Base-by-base conservation (phyloP, 2,797 vertebrate genomes). In the Galaxias olidus region DNA sequence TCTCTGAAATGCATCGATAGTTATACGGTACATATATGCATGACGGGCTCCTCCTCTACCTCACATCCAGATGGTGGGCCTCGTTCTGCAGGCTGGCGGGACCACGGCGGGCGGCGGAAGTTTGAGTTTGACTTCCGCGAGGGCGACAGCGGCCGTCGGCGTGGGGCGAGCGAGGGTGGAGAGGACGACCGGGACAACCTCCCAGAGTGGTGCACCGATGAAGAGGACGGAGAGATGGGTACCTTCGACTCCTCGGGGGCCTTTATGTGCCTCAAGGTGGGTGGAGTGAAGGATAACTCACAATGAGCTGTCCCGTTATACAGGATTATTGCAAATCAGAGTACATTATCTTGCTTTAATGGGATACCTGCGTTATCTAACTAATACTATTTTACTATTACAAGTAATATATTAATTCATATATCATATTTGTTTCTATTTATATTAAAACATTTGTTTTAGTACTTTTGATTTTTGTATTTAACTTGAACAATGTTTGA, bases 211-310 rank as follows among this genome's bases (percentile, higher is more conserved):
- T 97, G 95, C 70, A 91, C 94, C 4, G 95, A 97, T 0, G 96
- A 97, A 10, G 95, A 95, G 78, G 95, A 96, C 0, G 94, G 93
- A 18, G 95, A 94, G 69, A 94, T 96, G 96, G 95, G 95, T 61
- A 97, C 96, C 12, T 97, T 97, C 1, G 96, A 97, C 81, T 95
- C 95, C 13, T 95, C 96, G 0, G 96, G 96, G 64, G 95, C 95
- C 43, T 97, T 96, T 84, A 89, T 97, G 88, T 83, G 93, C 13
- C 89, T 95, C 88, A 95, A 94, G 87, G 68, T 89, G 15, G 55
- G 73, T 65, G 1, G 17, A 4, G 44, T 1, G 15, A 19, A 15
- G 0, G 9, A 6, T 2, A 2, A 6, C 30, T 2, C 30, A 30
- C 30, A 30, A 6, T 30, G 30, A 30, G 30, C 30, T 2, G 30